Base-by-base conservation (phyloP, 1,140 invertebrate genomes). In the Cotesia chilonis region DNA sequence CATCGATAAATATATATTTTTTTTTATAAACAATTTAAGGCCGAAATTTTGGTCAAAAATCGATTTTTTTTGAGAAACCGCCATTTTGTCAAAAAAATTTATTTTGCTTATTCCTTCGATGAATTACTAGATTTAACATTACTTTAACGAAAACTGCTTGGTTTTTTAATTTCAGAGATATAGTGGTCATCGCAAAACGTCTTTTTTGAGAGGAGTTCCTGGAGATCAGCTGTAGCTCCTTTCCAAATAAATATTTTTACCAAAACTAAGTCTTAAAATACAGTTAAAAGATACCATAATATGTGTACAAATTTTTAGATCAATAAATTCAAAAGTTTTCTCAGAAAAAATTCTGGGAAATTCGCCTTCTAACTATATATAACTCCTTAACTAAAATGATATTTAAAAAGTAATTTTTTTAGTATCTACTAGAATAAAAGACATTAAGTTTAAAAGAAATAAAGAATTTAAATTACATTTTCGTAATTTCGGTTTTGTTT, bases 11-110 rank as follows among this genome's bases (percentile, higher is more conserved):
- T 64, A 64, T n/a, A 1, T 52, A n/a, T 36, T 64, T 64, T 64
- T 64, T 64, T 64, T 35, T 64, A 64, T 64, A 64, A 35, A 64
- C 36, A 64, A 36, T 64, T 64, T 64, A 60, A 12, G 57, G 57
- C 28, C 57, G 57, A 28, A 28, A 28, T 28, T 28, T 28, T 1
- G 28, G 28, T 28, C 0, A 28, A 60, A 4, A 60, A 12, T 35
- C 9, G 10, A 12, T 64, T 36, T 12, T 64, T 20, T 64, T 64
- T 37, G 1, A 64, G 61, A 64, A 36, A 12, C 61, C 61, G 61
- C 37, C 38, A 51, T 67, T 67, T 67, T 67, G 65, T 67, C 35
- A 36, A 14, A 59, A 69, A 59, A 28, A 1, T 28, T 28, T 2
- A 28, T 28, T 3, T 2, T 1, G 28, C 28, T 28, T 2, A 28